These are phyloP conservation scores for Acronicta aceris DNA, from an alignment of 2,888 invertebrate genomes.

Conservation along the genomic window DNA sequence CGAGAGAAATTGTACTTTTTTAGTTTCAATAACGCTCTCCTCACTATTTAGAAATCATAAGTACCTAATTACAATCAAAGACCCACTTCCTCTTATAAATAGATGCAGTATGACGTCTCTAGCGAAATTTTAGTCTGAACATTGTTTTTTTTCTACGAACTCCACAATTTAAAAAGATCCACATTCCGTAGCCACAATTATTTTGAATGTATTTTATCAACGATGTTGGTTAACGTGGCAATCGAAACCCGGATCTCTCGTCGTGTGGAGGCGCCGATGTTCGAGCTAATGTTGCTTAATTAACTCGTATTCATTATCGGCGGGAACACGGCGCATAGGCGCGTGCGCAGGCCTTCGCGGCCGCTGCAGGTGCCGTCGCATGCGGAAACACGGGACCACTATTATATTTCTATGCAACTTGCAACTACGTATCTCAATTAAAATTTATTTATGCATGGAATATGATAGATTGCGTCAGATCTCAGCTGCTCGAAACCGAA, in stretches of 20 bases:
- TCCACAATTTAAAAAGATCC: no score
- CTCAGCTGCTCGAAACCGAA: no score
- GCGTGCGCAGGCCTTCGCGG: constrained; percentile 65
- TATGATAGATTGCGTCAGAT: background rate
- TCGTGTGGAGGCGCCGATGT: constrained; percentile 86
- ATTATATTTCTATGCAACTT: constrained; percentile 57
- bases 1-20: no score
- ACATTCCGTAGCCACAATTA: constrained; percentile 42
- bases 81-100: no score
- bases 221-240: constrained; percentile 71
- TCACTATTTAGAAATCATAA: no score
- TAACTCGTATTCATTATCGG: constrained; percentile 88
- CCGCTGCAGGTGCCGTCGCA: constrained; percentile 68
- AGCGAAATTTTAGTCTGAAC: no score
- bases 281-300: constrained; percentile 86
- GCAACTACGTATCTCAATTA: constrained; percentile 48
- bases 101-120: no score
- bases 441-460: constrained; percentile 11
- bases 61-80: no score
- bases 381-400: constrained; percentile 52
- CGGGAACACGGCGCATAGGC: constrained; percentile 68
- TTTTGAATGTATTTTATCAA: constrained; percentile 64
- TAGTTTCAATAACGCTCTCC: no score
- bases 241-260: constrained; percentile 76
- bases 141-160: no score